Evolutionary conservation across 2,888 invertebrate species (phyloP).

Genomic region (Rambutsinella grinnellia): DNA sequence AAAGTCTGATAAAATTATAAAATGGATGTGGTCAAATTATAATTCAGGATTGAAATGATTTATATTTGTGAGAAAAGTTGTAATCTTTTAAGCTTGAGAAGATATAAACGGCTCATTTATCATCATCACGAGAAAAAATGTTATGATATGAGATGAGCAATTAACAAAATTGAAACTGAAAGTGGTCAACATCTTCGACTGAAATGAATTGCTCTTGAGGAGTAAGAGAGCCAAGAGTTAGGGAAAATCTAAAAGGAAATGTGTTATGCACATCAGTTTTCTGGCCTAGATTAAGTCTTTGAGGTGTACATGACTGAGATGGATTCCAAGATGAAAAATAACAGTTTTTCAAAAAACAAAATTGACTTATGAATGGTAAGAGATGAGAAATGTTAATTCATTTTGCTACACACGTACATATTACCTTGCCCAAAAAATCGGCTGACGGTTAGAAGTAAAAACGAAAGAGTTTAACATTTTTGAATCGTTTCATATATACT

Average conservation of each 20-base stretch:
- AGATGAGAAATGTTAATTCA: not conserved
- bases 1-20: constrained; percentile 10
- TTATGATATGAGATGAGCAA: not conserved
- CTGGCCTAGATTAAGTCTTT: constrained; percentile 36
- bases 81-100: not conserved
- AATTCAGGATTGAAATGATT: not conserved
- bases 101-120: not conserved
- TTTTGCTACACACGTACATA: not conserved
- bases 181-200: constrained; percentile 7
- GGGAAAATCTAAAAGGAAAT: not conserved
- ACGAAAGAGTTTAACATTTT: no score
- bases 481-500: no score
- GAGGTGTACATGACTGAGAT: not conserved
- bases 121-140: not conserved
- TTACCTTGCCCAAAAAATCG: no score
- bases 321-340: constrained; percentile 1
- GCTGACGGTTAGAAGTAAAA: no score
- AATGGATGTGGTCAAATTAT: not conserved
- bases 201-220: not conserved
- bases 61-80: not conserved
- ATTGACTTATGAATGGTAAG: not conserved
- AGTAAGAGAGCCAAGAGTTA: not conserved
- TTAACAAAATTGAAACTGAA: constrained; percentile 26
- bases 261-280: constrained; percentile 1
- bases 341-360: not conserved